Conservation (phyloP, 2,113 vertebrate species). For the Dendrocopos noguchii region DNA sequence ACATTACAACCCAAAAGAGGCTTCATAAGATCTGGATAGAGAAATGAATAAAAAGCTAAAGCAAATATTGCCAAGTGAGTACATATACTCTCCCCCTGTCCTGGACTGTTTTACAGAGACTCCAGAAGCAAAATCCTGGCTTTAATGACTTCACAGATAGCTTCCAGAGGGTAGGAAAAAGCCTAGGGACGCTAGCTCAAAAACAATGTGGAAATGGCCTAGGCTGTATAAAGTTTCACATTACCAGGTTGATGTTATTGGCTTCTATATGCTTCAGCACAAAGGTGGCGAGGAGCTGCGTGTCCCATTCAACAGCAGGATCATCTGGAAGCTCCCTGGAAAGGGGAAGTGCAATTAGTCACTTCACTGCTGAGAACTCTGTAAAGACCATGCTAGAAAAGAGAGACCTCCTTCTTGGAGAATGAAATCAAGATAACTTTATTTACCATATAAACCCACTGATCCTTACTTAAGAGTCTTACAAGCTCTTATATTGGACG, state of each 20-base stretch:
- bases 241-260: conserved; percentile 86
- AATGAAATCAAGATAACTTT: not conserved
- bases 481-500: not conserved
- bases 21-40: not conserved
- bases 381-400: not conserved
- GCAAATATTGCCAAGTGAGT: not conserved
- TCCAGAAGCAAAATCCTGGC: not conserved
- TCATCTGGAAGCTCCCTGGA: conserved; percentile 89
- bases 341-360: conserved; percentile 31
- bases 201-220: not conserved
- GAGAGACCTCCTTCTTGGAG: not conserved
- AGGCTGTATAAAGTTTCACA: not conserved
- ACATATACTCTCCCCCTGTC: not conserved
- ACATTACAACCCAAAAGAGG: not conserved
- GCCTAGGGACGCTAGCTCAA: not conserved
- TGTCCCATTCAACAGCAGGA: conserved; percentile 86
- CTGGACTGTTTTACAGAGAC: not conserved
- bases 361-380: not conserved
- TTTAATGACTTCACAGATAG: not conserved
- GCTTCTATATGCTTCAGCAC: conserved; percentile 79
- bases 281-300: conserved; percentile 72
- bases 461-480: not conserved
- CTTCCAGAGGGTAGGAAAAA: not conserved
- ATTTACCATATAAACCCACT: not conserved
- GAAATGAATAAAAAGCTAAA: not conserved